These are phyloP conservation scores for Athetis lepigone DNA, from an alignment of 2,888 invertebrate species.

Conservation along the genomic window DNA sequence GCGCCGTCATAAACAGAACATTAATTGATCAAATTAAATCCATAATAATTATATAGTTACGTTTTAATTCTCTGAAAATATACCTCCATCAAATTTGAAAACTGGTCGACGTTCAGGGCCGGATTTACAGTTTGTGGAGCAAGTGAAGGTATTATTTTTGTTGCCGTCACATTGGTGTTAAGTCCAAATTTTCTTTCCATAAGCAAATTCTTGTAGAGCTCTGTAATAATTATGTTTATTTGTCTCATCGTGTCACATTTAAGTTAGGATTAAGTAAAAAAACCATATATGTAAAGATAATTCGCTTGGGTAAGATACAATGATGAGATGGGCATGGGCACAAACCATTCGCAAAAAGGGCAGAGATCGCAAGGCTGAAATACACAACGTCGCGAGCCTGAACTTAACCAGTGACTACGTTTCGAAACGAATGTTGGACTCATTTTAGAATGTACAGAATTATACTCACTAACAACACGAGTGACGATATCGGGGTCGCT, in stretches of 20 bases:
- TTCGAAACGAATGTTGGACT: neutral
- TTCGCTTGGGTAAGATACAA: conserved; percentile 43
- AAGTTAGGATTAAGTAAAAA: neutral
- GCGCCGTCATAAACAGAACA: conserved; percentile 24
- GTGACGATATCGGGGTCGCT: conserved; percentile 97
- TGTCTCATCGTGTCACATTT: conserved; percentile 36
- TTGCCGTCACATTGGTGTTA: conserved; percentile 97
- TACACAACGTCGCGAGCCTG: conserved; percentile 11
- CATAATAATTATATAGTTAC: neutral
- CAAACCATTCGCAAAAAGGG: conserved; percentile 47
- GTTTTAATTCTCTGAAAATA: conserved; percentile 5
- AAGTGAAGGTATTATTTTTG: conserved; percentile 97
- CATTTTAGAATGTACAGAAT: conserved; percentile 18
- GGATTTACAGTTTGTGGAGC: conserved; percentile 98
- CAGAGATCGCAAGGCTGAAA: conserved; percentile 37
- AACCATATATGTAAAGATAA: conserved; percentile 7
- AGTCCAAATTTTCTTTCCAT: conserved; percentile 97
- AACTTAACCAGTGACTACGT: neutral
- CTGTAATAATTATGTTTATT: conserved; percentile 88
- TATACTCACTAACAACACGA: conserved; percentile 97
- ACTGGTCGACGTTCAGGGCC: conserved; percentile 80
- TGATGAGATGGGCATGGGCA: conserved; percentile 12
- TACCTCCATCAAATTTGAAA: conserved; percentile 84
- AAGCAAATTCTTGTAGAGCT: conserved; percentile 97
- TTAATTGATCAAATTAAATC: conserved; percentile 7